These are phyloP conservation scores for Macrotrachela quadricornifera DNA, from an alignment of 1,140 invertebrate species.

Conservation along the genomic window DNA sequence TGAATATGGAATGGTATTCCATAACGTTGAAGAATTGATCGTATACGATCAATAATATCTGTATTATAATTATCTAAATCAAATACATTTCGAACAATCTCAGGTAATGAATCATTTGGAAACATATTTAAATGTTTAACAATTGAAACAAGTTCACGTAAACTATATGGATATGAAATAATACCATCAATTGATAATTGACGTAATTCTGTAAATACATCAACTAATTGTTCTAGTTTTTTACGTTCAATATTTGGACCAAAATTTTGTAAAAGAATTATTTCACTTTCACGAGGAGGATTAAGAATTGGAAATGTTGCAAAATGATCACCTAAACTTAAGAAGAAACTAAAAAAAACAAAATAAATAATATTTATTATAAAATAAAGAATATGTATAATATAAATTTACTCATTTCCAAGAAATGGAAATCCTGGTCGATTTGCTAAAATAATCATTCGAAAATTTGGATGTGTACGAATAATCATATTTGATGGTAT, in stretches of 20 bases:
- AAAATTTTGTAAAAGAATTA: slow-evolving; percentile 61
- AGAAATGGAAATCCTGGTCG: slow-evolving; percentile 89
- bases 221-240: slow-evolving; percentile 50
- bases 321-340: slow-evolving; percentile 58
- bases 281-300: slow-evolving; percentile 63
- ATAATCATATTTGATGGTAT: slow-evolving; percentile 14
- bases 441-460: slow-evolving; percentile 67
- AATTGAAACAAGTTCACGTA: slow-evolving; percentile 63
- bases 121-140: slow-evolving; percentile 52
- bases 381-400: neutral
- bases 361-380: neutral
- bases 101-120: slow-evolving; percentile 57
- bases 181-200: slow-evolving; percentile 66
- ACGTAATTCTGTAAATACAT: slow-evolving; percentile 61
- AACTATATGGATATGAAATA: slow-evolving; percentile 83
- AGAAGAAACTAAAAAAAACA: neutral
- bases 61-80: slow-evolving; percentile 67
- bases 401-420: slow-evolving; percentile 49
- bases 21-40: neutral
- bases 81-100: slow-evolving; percentile 73
- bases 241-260: slow-evolving; percentile 57
- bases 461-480: slow-evolving; percentile 26
- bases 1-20: neutral
- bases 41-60: neutral
- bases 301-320: slow-evolving; percentile 85